Base-by-base conservation (phyloP, 2,797 vertebrate species). In the Lates japonicus region DNA sequence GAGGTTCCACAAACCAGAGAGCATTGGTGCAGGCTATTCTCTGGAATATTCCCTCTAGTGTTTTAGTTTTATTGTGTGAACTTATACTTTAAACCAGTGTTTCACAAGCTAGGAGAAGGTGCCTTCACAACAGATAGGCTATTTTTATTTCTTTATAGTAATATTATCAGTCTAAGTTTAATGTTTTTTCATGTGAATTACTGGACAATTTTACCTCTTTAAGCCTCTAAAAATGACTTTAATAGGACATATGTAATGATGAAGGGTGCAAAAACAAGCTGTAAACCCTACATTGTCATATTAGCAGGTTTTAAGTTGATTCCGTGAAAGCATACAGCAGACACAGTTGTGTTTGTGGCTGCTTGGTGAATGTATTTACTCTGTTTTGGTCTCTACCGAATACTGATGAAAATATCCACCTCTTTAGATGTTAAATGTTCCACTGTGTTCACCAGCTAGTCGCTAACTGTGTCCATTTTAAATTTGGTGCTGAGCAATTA, bases 1-100 rank as follows among this genome's bases (percentile, higher is more conserved):
- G 82, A 78, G 85, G 62, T 75, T 68, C 46, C 62, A 83, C 86
- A 83, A 81, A 81, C n/a, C n/a, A n/a, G n/a, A n/a, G n/a, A n/a
- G n/a, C n/a, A n/a, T n/a, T n/a, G n/a, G n/a, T n/a, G 86, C 79
- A 70, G 67, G 77, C 78, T 82, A 41, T 83, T 87, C 55, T 71
- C 62, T 19, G 37, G 61, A 16, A 41, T 42, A 20, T 72, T 74
- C 35, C 25, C 55, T 61, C 19, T 39, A 67, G 19, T 13, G 20
- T 52, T 63, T 31, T 63, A 22, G 4, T 31, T 42, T 42, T 17
- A 2, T 14, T 57, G 11, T 12, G 5, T 29, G 17, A 64, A 58
- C 74, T 73, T 19, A 48, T 70, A 11, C 19, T 19, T 3, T 69
- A 29, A 55, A 49, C 35, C 22, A 41, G 39, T 7, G 19, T 12